A percentile compares a stretch with the other conserved stretches of the same genome.
phyloP scores from a whole-genome alignment of 1,140 invertebrate species.

The Brachystomella parvula region DNA sequence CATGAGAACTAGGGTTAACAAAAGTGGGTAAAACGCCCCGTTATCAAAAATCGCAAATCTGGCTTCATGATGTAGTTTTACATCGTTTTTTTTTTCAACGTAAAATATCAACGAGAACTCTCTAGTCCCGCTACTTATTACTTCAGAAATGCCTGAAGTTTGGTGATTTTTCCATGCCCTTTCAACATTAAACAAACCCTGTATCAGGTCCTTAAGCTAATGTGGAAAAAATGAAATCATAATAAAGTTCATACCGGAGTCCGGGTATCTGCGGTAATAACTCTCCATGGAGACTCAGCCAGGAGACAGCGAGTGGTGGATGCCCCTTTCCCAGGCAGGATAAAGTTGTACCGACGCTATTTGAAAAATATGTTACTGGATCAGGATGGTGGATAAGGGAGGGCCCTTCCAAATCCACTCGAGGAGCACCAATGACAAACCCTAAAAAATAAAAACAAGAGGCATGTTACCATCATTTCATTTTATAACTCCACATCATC shows the following conservation, averaged over 20 bases:
- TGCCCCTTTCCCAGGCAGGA: constrained; percentile 26
- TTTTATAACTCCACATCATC: background rate
- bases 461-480: constrained; percentile 7
- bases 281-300: constrained; percentile 25
- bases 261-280: constrained; percentile 25
- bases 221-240: background rate
- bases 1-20: too few species aligned
- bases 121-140: too few species aligned
- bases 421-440: constrained; percentile 3
- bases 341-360: constrained; percentile 26
- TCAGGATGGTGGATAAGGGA: constrained; percentile 12
- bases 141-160: too few species aligned
- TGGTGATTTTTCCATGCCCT: too few species aligned
- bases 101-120: too few species aligned
- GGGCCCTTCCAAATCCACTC: constrained; percentile 28
- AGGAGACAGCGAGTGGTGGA: constrained; percentile 18
- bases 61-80: too few species aligned
- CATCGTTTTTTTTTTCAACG: too few species aligned
- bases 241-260: constrained; percentile 21
- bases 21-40: too few species aligned
- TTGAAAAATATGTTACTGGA: constrained; percentile 31
- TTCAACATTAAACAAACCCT: too few species aligned
- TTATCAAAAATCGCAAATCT: too few species aligned
- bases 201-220: background rate
- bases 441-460: constrained; percentile 9